Evolutionary conservation across 2,797 vertebrate genomes (phyloP).

Genomic region (Centropyge bicolor): DNA sequence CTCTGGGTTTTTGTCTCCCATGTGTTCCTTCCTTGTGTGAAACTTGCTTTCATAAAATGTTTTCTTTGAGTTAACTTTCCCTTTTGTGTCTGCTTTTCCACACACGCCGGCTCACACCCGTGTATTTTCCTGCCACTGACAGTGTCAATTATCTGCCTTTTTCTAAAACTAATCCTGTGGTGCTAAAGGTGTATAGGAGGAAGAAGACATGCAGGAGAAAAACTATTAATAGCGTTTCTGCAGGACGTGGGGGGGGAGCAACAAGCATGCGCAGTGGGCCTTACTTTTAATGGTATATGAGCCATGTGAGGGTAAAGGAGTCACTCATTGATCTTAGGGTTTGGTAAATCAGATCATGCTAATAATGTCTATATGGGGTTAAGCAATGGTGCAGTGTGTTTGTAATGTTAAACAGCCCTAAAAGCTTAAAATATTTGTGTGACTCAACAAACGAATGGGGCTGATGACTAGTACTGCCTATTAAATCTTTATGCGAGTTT

Average conservation of each 20-base stretch:
- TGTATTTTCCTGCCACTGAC: constrained; percentile 55
- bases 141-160: constrained; percentile 72
- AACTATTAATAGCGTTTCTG: constrained; percentile 66
- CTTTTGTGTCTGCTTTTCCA: constrained; percentile 38
- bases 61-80: constrained; percentile 72
- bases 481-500: constrained; percentile 11
- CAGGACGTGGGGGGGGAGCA: constrained; percentile 59
- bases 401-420: constrained; percentile 1
- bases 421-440: constrained; percentile 27
- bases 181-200: constrained; percentile 63
- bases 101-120: constrained; percentile 14
- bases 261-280: constrained; percentile 48
- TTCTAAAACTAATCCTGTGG: constrained; percentile 64
- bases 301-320: constrained; percentile 40
- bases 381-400: constrained; percentile 20
- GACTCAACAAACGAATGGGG: constrained; percentile 3
- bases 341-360: constrained; percentile 47
- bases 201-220: constrained; percentile 58
- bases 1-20: constrained; percentile 34
- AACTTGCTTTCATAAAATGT: constrained; percentile 72
- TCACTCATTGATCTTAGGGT: constrained; percentile 53
- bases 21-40: constrained; percentile 45
- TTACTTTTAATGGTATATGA: constrained; percentile 58
- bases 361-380: constrained; percentile 44
- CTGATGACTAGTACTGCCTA: constrained; percentile 31